These are phyloP conservation scores for Eristalinus aeneus DNA, from an alignment of 2,888 invertebrate species.

Conservation along the genomic window DNA sequence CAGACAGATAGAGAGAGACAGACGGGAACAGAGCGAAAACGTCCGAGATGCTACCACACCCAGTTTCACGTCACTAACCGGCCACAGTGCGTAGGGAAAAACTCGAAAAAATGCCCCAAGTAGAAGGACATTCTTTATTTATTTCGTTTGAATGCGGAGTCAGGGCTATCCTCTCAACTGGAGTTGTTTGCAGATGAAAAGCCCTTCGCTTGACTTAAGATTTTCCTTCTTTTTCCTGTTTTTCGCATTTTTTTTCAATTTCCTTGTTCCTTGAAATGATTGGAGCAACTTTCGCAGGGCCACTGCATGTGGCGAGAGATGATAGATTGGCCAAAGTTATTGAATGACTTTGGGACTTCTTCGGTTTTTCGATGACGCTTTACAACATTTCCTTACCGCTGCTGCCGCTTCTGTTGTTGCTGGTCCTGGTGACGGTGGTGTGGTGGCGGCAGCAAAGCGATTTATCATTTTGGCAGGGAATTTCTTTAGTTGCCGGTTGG, in stretches of 20 bases:
- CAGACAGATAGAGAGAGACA: background rate
- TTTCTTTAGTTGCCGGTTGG: background rate
- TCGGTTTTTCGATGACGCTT: background rate
- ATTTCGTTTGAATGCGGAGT: background rate
- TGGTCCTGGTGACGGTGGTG: no score
- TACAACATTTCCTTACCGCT: background rate
- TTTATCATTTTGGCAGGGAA: background rate
- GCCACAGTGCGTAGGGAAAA: background rate
- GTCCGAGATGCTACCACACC: slow-evolving; percentile 52
- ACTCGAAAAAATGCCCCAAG: background rate
- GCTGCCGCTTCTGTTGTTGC: background rate
- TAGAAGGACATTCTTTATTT: background rate
- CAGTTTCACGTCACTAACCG: slow-evolving; percentile 55
- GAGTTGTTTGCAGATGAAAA: slow-evolving; percentile 1
- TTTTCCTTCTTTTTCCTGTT: background rate
- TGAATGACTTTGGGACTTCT: slow-evolving; percentile 36
- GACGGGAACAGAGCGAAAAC: background rate
- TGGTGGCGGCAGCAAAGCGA: background rate
- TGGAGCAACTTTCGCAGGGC: background rate
- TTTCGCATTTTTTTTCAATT: background rate
- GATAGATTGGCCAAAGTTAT: slow-evolving; percentile 57
- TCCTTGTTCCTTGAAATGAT: background rate
- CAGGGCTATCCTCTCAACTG: background rate
- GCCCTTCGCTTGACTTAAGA: slow-evolving; percentile 3
- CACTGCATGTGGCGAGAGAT: slow-evolving; percentile 35